Evolutionary conservation across 2,113 vertebrate species (phyloP), one percentile per base, ranked within the genome.

Genomic region (Marcusenius ussheri): DNA sequence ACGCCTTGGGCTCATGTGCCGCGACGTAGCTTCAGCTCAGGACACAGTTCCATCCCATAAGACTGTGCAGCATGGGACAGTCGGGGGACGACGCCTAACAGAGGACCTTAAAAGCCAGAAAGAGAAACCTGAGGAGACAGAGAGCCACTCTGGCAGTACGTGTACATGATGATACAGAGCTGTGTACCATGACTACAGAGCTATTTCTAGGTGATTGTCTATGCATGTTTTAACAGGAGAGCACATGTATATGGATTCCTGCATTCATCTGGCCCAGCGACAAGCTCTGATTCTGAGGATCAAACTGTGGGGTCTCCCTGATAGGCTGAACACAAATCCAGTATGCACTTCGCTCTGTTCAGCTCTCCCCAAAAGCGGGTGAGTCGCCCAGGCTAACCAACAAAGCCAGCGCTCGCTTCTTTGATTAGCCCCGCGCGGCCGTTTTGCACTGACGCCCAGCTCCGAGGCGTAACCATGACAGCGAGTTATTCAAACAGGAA

Each of bases 391-490:
- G 45, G 19, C 88, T 88, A 49, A 88, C 27, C n/a, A 74, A 19
- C 42, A 13, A 13, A 58, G 87, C 87, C 35, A 42, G 89, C 56
- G 70, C 39, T 62, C 46, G 70, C 39, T 27, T 45, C 47, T 77
- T 53, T 66, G 42, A 24, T 80, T 89, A 88, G 89, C 46, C 1
- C 88, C 84, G 83, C 89, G 89, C 91, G 1, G 2, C 85, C 49
- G 87, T 56, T 70, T 24, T n/a, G 24, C 35, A 84, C 83, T 47
- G 45, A 47, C 91, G 93, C 47, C 90, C 56, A 66, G 89, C 91
- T 51, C 89, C 66, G 90, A 46, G 90, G 88, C 92, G 89, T 90
- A 93, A 94, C 93, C 88, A 91, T 89, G 91, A 91, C 92, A 95
- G 92, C 91, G 92, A 89, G 90, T 91, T 91, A 92, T 87, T 91